Conservation (phyloP, 1,140 invertebrate genomes). For the Wasmannia auropunctata region DNA sequence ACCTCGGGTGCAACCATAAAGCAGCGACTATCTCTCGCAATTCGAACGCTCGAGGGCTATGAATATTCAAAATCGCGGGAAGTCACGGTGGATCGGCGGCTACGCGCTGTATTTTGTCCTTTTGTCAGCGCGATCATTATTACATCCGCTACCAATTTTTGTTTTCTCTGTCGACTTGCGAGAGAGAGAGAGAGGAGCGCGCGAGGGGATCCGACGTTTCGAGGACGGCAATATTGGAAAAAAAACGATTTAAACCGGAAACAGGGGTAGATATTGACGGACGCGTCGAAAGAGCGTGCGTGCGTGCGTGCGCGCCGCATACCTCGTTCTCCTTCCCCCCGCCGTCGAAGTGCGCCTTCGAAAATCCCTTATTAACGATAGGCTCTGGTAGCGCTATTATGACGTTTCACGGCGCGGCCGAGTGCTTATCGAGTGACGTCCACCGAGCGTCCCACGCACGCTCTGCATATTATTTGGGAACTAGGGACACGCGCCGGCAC, state of each 20-base stretch:
- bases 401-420: slow-evolving; percentile 81
- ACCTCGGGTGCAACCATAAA: slow-evolving; percentile 22
- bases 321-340: not conserved
- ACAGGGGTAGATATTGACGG: not conserved
- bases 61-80: slow-evolving; percentile 67
- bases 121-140: slow-evolving; percentile 70
- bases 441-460: slow-evolving; percentile 51
- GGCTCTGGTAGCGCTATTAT: slow-evolving; percentile 79
- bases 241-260: not conserved
- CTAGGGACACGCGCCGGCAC: slow-evolving; percentile 84
- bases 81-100: not conserved
- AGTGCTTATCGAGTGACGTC: slow-evolving; percentile 34
- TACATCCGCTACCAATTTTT: slow-evolving; percentile 60
- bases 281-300: not conserved
- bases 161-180: slow-evolving; percentile 44
- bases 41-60: slow-evolving; percentile 62
- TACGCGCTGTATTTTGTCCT: slow-evolving; percentile 63
- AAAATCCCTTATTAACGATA: slow-evolving; percentile 81
- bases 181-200: not conserved
- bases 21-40: slow-evolving; percentile 68
- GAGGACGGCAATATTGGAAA: not conserved
- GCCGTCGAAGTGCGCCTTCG: slow-evolving; percentile 66
- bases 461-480: slow-evolving; percentile 71
- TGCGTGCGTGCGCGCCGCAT: too few species aligned
- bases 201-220: not conserved